These are phyloP conservation scores for Phrynocephalus versicolor DNA, from an alignment of 2,113 vertebrate species.

Conservation along the genomic window DNA sequence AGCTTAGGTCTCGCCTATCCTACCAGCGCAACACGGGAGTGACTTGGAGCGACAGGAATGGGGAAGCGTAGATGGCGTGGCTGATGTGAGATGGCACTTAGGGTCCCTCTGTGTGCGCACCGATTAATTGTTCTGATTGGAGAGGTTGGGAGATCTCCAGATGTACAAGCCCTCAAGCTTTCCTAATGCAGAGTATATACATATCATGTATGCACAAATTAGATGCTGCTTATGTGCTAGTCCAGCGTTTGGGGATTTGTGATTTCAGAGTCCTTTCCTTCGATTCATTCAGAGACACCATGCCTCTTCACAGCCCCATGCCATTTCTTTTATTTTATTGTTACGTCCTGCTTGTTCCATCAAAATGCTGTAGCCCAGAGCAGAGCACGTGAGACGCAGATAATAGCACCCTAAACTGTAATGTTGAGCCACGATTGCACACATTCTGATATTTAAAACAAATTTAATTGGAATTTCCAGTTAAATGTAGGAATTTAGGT, in stretches of 20 bases:
- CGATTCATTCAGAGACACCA: no score
- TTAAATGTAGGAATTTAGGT: no score
- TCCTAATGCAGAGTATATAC: neutral
- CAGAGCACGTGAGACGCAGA: no score
- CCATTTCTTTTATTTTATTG: no score
- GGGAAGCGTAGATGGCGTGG: neutral
- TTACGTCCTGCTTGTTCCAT: no score
- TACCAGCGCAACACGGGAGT: neutral
- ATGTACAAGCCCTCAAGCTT: neutral
- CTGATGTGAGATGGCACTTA: no score
- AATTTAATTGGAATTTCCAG: no score
- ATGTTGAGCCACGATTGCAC: no score
- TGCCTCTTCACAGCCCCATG: no score
- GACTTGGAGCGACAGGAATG: constrained; percentile 10
- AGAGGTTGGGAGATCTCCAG: neutral
- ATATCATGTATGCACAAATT: neutral
- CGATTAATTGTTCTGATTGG: neutral
- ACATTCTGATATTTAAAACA: no score
- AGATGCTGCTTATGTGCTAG: neutral
- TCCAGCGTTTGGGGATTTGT: neutral
- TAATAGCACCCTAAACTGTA: no score
- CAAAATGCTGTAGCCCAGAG: no score
- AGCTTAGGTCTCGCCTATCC: neutral
- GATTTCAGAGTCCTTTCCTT: neutral
- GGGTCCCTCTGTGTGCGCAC: neutral